These are phyloP conservation scores for Meta bourneti DNA, from an alignment of 2,888 invertebrate genomes.

Conservation along the genomic window DNA sequence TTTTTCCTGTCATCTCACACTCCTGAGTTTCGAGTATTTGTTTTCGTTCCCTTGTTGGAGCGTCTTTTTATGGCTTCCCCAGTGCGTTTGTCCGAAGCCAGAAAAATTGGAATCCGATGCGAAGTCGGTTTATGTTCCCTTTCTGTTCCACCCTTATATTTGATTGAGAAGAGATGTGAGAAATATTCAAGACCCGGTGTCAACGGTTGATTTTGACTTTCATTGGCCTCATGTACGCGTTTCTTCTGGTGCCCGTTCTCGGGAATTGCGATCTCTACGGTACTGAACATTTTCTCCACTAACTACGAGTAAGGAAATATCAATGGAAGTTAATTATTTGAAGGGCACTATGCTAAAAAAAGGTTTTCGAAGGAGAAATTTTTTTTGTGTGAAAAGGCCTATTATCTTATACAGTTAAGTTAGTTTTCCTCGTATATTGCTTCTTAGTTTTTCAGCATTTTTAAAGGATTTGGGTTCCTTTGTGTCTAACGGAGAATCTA, in stretches of 20 bases:
- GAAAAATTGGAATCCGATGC: conserved; percentile 73
- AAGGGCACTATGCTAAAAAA: no score
- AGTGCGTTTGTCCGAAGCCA: conserved; percentile 62
- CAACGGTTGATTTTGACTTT: conserved; percentile 51
- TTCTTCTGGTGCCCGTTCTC: neutral
- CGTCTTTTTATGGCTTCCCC: conserved; percentile 68
- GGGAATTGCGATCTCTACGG: neutral
- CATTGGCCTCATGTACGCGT: conserved; percentile 27
- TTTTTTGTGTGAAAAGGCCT: no score
- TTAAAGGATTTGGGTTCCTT: no score
- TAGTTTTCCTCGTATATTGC: no score
- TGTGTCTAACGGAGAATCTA: no score
- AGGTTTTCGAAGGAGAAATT: no score
- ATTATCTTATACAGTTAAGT: no score
- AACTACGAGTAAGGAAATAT: no score
- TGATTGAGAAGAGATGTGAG: conserved; percentile 65
- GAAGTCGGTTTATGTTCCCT: conserved; percentile 51
- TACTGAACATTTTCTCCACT: neutral
- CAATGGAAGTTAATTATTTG: no score
- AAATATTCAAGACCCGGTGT: conserved; percentile 65
- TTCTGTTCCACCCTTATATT: conserved; percentile 47
- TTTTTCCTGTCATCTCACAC: conserved; percentile 13
- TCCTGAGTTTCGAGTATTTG: conserved; percentile 54
- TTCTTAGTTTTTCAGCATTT: no score
- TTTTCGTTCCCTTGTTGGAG: conserved; percentile 54